These are phyloP conservation scores for Hippocampus barbouri DNA, from an alignment of 2,113 vertebrate genomes.

Conservation along the genomic window DNA sequence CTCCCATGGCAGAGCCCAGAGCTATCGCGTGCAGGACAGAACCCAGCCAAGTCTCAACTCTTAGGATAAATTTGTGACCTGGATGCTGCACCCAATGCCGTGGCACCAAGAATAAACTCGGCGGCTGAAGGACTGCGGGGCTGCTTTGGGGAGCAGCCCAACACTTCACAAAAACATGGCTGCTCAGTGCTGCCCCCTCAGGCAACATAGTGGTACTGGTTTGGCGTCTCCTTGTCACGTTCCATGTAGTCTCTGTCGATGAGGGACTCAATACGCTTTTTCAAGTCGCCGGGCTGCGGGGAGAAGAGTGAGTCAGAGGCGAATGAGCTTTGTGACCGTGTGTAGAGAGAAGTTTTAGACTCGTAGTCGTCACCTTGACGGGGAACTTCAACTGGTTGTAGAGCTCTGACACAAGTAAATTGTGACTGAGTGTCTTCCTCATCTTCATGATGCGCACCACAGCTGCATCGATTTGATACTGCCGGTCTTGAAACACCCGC, in stretches of 20 bases:
- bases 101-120: slow-evolving; percentile 46
- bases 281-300: slow-evolving; percentile 88
- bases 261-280: slow-evolving; percentile 95
- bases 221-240: slow-evolving; percentile 91
- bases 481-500: slow-evolving; percentile 89
- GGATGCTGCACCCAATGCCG: slow-evolving; percentile 31
- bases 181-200: slow-evolving; percentile 63
- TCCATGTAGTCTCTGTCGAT: slow-evolving; percentile 99
- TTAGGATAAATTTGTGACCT: slow-evolving; percentile 39
- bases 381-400: slow-evolving; percentile 95
- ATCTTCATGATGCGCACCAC: slow-evolving; percentile 95
- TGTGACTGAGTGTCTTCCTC: slow-evolving; percentile 90
- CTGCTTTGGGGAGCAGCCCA: slow-evolving; percentile 40
- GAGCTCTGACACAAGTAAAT: slow-evolving; percentile 86
- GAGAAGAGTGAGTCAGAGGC: not conserved
- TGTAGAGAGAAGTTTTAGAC: not conserved
- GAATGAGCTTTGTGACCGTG: not conserved
- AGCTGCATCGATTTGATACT: slow-evolving; percentile 92
- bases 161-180: slow-evolving; percentile 43
- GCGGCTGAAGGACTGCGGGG: slow-evolving; percentile 47
- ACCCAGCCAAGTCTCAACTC: slow-evolving; percentile 37
- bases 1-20: slow-evolving; percentile 20
- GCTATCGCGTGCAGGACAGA: slow-evolving; percentile 30
- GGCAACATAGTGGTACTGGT: slow-evolving; percentile 97
- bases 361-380: slow-evolving; percentile 79